Evolutionary conservation across 2,113 vertebrate genomes (phyloP).

Genomic region (Cyprinodon variegatus): DNA sequence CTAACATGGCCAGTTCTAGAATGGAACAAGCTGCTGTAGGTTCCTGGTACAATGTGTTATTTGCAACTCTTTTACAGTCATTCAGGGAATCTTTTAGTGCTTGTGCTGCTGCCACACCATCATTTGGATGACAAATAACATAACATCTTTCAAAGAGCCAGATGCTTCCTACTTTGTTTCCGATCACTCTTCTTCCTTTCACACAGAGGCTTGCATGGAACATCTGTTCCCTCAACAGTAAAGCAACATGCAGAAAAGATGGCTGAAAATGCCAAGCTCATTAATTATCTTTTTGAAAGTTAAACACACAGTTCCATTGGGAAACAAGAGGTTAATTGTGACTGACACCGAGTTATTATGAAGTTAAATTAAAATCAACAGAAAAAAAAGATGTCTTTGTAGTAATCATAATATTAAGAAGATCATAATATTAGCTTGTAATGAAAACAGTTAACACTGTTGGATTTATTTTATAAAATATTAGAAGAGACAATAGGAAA

Average conservation of each 20-base stretch:
- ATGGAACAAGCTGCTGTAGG: not conserved
- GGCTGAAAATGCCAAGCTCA: slow-evolving; percentile 64
- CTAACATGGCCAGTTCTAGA: slow-evolving; percentile 10
- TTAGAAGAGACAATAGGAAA: too few species aligned
- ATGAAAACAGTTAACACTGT: too few species aligned
- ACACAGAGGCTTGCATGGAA: slow-evolving; percentile 18
- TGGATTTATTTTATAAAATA: too few species aligned
- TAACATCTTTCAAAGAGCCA: slow-evolving; percentile 56
- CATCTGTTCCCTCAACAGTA: slow-evolving; percentile 61
- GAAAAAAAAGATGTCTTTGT: not conserved
- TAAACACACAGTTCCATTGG: slow-evolving; percentile 38
- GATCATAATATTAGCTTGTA: too few species aligned
- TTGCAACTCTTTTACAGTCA: slow-evolving; percentile 45
- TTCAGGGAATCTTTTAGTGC: slow-evolving; percentile 29
- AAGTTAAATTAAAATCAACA: not conserved
- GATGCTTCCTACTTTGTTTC: slow-evolving; percentile 67
- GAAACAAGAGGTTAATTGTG: slow-evolving; percentile 41
- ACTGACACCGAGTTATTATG: slow-evolving; percentile 18
- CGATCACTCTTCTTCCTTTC: slow-evolving; percentile 48
- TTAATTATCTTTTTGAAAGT: slow-evolving; percentile 57
- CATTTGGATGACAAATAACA: slow-evolving; percentile 52
- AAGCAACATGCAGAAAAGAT: slow-evolving; percentile 56
- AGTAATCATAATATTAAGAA: too few species aligned
- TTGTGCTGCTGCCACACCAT: slow-evolving; percentile 30
- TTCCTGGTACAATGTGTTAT: slow-evolving; percentile 2